A percentile compares a stretch with the other conserved stretches of the same genome.
These are phyloP conservation scores for Belonocnema kinseyi DNA, from an alignment of 1,140 invertebrate species.

Conservation along the genomic window DNA sequence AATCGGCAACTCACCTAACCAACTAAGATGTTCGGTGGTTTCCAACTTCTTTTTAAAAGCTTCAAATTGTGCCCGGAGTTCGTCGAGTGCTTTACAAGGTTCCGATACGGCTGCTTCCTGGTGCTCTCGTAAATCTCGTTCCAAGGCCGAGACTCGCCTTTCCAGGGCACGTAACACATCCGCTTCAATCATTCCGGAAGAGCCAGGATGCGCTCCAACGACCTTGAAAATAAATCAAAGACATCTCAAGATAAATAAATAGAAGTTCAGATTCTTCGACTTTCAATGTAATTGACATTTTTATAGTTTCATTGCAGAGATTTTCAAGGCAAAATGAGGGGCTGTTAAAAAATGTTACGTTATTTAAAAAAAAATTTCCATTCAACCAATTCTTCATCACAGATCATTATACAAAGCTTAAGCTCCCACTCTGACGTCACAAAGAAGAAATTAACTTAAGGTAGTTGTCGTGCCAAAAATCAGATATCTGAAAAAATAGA, in stretches of 20 bases:
- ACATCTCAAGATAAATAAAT: not conserved
- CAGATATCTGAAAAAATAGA: too few relatives aligned
- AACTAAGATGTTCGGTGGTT: conserved; percentile 83
- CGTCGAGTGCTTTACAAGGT: conserved; percentile 74
- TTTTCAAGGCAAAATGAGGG: too few relatives aligned
- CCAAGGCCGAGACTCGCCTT: conserved; percentile 78
- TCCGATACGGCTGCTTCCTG: conserved; percentile 68
- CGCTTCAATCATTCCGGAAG: conserved; percentile 75
- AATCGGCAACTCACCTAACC: conserved; percentile 77
- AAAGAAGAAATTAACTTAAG: too few relatives aligned
- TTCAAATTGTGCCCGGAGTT: conserved; percentile 81
- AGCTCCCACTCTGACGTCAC: too few relatives aligned
- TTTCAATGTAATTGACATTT: too few relatives aligned
- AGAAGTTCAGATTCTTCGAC: not conserved
- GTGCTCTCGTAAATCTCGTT: conserved; percentile 76
- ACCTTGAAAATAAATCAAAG: conserved; percentile 55
- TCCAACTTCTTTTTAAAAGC: conserved; percentile 82
- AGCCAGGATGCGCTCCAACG: conserved; percentile 70
- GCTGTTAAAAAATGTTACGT: too few relatives aligned
- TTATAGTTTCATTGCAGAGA: too few relatives aligned
- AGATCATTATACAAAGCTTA: too few relatives aligned
- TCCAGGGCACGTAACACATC: conserved; percentile 76
- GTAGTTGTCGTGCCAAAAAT: too few relatives aligned
- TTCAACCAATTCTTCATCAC: too few relatives aligned
- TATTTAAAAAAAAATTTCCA: too few relatives aligned